These are phyloP conservation scores for Enteromius argenteus DNA, from an alignment of 2,797 vertebrate genomes.

Conservation along the genomic window DNA sequence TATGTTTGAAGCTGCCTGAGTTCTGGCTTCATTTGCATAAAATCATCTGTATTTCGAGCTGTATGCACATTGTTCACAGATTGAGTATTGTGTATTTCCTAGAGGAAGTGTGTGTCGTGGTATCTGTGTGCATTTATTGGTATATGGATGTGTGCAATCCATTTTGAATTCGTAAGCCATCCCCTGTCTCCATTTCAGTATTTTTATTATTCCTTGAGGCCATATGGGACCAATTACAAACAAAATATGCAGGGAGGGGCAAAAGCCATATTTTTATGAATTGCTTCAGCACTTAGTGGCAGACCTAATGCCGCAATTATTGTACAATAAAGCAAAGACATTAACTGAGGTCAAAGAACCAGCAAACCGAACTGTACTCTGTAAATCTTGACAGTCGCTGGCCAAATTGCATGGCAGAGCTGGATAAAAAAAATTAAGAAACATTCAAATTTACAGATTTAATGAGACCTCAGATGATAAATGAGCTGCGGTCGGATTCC, in stretches of 20 bases:
- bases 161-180: constrained; percentile 49
- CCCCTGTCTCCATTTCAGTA: constrained; percentile 59
- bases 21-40: constrained; percentile 12
- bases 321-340: constrained; percentile 62
- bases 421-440: constrained; percentile 48
- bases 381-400: constrained; percentile 57
- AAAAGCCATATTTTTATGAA: constrained; percentile 64
- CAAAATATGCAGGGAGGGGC: constrained; percentile 56
- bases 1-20: neutral
- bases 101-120: constrained; percentile 31
- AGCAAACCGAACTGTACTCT: constrained; percentile 56
- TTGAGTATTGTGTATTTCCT: constrained; percentile 17
- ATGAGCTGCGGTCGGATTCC: constrained; percentile 55
- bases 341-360: constrained; percentile 64
- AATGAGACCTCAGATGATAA: constrained; percentile 60
- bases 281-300: constrained; percentile 63
- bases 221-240: constrained; percentile 73
- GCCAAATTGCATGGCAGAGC: constrained; percentile 51
- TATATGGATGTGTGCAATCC: constrained; percentile 6
- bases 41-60: constrained; percentile 22
- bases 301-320: constrained; percentile 66
- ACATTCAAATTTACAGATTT: constrained; percentile 60
- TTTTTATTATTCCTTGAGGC: constrained; percentile 45
- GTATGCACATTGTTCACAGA: constrained; percentile 1
- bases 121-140: constrained; percentile 7